Base-by-base conservation (phyloP, 2,888 invertebrate genomes). In the Netelia virgata region DNA sequence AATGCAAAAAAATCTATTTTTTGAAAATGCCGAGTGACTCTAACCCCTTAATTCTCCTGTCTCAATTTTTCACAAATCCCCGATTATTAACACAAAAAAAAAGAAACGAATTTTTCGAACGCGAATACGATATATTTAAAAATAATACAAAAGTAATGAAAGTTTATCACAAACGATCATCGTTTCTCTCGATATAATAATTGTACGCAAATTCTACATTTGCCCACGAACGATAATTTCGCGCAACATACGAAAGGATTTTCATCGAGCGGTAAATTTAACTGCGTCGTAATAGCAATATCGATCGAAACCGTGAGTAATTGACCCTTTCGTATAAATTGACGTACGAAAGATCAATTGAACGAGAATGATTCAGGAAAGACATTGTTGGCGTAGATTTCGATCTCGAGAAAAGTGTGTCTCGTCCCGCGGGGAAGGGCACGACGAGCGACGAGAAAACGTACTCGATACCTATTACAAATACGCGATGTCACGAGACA, bases 331-430 rank as follows among this genome's bases (percentile, higher is more conserved):
- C 47, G 23, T 11, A 36, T 18, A 68, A 55, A 16, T 14, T 53
- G 53, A 53, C 18, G 36, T 50, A 72, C 59, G 53, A 50, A 20
- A 53, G 72, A 61, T 73, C 82, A 82, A 82, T 82, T 82, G 82
- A 61, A 23, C 61, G 66, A 61, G n/a, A 41, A 77, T 82, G 82
- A 82, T 77, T 77, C 68, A 68, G 77, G 72, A 53, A 55, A 73
- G 53, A 82, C 77, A 73, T 77, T 73, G 77, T 77, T 47, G n/a
- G 59, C 53, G 28, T 9, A 50, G 1, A 9, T 23, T 28, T 47
- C 50, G 53, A 64, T 14, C 16, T 28, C 50, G 18, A 23, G 8
- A 57, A 16, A 57, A 57, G 18, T 72, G 14, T 36, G 10, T 70
- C 55, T 57, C 57, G 47, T 57, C 55, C 20, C 43, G 16, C n/a